phyloP scores from a whole-genome alignment of 2,113 vertebrate genomes.

The Pygathrix nemaeus region DNA sequence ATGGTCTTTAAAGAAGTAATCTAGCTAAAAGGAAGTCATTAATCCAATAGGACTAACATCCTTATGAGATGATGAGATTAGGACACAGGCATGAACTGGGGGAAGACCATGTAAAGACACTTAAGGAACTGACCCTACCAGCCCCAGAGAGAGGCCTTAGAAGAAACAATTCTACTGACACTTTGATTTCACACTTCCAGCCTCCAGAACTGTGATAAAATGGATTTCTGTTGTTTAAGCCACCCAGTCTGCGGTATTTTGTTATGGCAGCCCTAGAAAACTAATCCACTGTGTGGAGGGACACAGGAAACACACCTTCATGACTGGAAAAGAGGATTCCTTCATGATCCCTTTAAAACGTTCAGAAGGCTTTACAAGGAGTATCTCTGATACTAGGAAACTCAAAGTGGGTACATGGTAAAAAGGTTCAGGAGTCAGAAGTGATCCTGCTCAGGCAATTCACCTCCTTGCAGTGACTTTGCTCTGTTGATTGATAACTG shows the following conservation, averaged over 20 bases:
- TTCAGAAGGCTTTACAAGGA: neutral
- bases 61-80: neutral
- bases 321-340: neutral
- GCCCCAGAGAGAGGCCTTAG: neutral
- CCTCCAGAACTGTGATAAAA: neutral
- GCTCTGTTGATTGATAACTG: neutral
- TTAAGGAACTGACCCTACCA: neutral
- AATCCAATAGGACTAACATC: neutral
- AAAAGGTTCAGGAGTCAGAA: neutral
- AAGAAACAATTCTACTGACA: neutral
- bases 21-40: neutral
- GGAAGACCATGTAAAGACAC: neutral
- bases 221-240: neutral
- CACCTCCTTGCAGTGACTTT: neutral
- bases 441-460: neutral
- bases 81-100: too few species aligned
- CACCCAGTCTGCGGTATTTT: neutral
- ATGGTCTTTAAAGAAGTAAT: neutral
- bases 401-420: rapidly evolving
- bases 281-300: neutral
- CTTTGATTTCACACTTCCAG: neutral
- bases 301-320: rapidly evolving
- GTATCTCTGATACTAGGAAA: neutral
- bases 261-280: neutral
- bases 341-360: neutral